Conservation (phyloP, 2,888 invertebrate genomes). For the Tupiocoris notatus region DNA sequence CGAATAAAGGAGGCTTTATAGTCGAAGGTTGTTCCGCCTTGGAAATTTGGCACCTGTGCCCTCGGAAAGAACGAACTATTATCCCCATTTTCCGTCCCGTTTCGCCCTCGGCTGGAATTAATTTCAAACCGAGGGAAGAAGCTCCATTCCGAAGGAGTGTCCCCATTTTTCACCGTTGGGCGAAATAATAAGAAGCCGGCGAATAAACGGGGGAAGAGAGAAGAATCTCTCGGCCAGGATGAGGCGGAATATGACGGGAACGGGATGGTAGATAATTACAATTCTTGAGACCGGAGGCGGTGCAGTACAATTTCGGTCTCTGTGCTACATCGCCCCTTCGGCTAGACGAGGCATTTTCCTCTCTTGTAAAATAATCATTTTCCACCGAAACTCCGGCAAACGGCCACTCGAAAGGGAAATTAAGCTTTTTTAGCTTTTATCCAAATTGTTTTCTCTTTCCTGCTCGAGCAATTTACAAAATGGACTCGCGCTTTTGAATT, state of each 20-base stretch:
- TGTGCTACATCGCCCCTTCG: too few relatives aligned
- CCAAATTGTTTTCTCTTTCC: constrained; percentile 15
- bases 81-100: not conserved
- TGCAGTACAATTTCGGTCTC: not conserved
- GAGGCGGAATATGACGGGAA: not conserved
- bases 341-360: not conserved
- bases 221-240: not conserved
- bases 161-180: not conserved
- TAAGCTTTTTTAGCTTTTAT: constrained; percentile 27
- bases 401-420: constrained; percentile 12
- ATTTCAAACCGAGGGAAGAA: not conserved
- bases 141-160: not conserved
- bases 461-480: not conserved
- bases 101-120: not conserved
- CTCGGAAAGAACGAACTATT: not conserved
- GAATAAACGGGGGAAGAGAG: not conserved
- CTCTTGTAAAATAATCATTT: not conserved
- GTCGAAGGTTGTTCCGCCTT: not conserved
- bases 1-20: too few relatives aligned
- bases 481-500: too few relatives aligned
- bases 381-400: not conserved
- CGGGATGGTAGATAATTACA: not conserved
- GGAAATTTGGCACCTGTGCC: not conserved
- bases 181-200: not conserved
- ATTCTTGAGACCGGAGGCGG: not conserved